These are phyloP conservation scores for Tridacna crocea DNA, from an alignment of 2,888 invertebrate species.

Conservation along the genomic window DNA sequence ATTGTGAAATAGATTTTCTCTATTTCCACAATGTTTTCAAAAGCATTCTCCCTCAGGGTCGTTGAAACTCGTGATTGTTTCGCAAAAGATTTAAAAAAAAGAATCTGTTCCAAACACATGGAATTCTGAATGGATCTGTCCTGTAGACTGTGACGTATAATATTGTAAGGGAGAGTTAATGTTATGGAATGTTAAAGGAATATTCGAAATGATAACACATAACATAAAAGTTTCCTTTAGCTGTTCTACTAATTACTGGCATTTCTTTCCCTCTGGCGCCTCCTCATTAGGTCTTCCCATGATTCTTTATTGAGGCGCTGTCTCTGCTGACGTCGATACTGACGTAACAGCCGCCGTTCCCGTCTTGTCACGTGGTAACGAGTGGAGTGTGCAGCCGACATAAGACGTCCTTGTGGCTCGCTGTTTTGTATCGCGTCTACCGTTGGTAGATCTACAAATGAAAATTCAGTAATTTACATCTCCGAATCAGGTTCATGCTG, in stretches of 20 bases:
- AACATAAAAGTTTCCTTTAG: neutral
- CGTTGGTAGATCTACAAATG: too few relatives aligned
- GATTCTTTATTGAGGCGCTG: neutral
- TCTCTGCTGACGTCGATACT: conserved; percentile 13
- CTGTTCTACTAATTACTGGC: neutral
- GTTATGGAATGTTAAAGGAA: neutral
- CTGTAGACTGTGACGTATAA: too few relatives aligned
- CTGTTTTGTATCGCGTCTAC: neutral
- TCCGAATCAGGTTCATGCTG: too few relatives aligned
- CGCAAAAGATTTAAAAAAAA: too few relatives aligned
- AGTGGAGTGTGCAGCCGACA: neutral
- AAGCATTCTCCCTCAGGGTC: too few relatives aligned
- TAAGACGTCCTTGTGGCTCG: neutral
- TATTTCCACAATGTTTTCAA: too few relatives aligned
- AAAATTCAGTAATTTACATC: neutral
- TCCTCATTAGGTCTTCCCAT: neutral
- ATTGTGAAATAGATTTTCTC: too few relatives aligned
- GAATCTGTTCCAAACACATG: too few relatives aligned
- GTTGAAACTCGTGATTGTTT: too few relatives aligned
- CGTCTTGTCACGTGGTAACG: neutral
- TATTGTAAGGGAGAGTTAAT: too few relatives aligned
- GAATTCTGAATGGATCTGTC: too few relatives aligned
- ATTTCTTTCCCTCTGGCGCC: conserved; percentile 9
- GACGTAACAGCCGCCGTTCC: neutral
- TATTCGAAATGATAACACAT: neutral